Base-by-base conservation (phyloP, 2,797 vertebrate genomes). In the Rhabdophis nuchalis region DNA sequence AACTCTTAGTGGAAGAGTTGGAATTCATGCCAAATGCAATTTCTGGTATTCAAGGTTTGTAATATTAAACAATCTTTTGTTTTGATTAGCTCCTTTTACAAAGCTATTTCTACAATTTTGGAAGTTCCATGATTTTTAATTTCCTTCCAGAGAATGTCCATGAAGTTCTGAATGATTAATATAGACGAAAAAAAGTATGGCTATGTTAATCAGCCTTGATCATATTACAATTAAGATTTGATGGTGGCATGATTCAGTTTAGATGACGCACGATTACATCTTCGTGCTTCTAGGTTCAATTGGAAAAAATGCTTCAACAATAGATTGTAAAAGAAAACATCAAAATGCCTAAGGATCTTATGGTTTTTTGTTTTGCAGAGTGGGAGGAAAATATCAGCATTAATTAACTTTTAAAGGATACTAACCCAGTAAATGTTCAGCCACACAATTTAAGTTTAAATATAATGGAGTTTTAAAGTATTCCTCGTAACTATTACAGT, bases 11-110 rank as follows among this genome's bases (percentile, higher is more conserved):
- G 36, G 72, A 23, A 46, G 2, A 60, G 23, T 60, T 27, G 58
- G 23, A 8, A 52, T 93, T 94, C 92, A 29, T 11, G 93, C 52
- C 90, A 86, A 85, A 32, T 93, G 54, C 0, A 27, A 94, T 4
- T 54, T 93, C 92, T 94, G 90, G 94, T 46, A 46, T 46, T 82
- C 20, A 41, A 92, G 16, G 36, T 12, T 82, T 41, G 18, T 41
- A 82, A 82, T 41, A 82, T 23, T 41, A 82, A 46, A 52, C 11
- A n/a, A 29, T 61, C 10, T 61, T 58, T 57, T n/a, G 54, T 20
- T 82, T 46, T 85, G 14, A 56, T 41, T 53, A 14, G 32, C 53
- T 56, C 61, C 25, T 60, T 4, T 54, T 68, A 41, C 27, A 27
- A 16, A 57, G 23, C 14, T 46, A 57, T 90, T 82, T 41, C 46